phyloP scores from a whole-genome alignment of 2,888 invertebrate species.

The Perizoma flavofasciatum region DNA sequence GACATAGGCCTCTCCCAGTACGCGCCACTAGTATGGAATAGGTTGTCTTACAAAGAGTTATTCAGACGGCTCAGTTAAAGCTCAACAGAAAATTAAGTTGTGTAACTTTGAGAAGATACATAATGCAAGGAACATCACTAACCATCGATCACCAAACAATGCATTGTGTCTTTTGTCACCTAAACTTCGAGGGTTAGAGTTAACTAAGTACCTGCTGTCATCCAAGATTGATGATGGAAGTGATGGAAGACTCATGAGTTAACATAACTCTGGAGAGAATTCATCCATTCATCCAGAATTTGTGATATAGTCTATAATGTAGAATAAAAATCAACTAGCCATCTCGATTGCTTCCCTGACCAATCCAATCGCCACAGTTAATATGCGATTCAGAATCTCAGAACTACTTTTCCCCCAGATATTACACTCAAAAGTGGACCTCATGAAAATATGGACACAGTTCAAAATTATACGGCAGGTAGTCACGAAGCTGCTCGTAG shows the following conservation, averaged over 20 bases:
- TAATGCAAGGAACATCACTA: conserved; percentile 11
- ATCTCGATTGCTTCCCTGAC: conserved; percentile 6
- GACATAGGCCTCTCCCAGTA: too few species aligned
- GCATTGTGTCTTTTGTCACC: conserved; percentile 40
- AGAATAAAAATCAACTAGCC: background rate
- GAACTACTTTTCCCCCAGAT: conserved; percentile 20
- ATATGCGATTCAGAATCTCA: conserved; percentile 22
- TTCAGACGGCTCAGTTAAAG: too few species aligned
- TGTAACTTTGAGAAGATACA: too few species aligned
- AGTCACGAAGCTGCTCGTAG: conserved; percentile 25
- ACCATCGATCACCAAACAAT: conserved; percentile 42
- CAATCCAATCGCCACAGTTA: conserved; percentile 18
- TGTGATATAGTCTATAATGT: background rate
- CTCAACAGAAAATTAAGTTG: too few species aligned
- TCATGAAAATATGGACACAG: conserved; percentile 25
- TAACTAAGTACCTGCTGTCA: conserved; percentile 35
- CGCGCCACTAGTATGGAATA: too few species aligned
- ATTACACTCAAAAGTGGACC: conserved; percentile 24
- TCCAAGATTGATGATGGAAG: conserved; percentile 36
- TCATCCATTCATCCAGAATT: conserved; percentile 1
- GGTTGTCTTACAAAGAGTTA: too few species aligned
- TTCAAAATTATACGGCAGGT: conserved; percentile 29
- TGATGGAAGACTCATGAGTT: conserved; percentile 28
- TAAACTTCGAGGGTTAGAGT: conserved; percentile 39
- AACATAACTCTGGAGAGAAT: conserved; percentile 7